Percentiles rank a stretch among this genome's conserved stretches.
phyloP scores from a whole-genome alignment of 1,140 invertebrate species.

The Tetragnatha versicolor region DNA sequence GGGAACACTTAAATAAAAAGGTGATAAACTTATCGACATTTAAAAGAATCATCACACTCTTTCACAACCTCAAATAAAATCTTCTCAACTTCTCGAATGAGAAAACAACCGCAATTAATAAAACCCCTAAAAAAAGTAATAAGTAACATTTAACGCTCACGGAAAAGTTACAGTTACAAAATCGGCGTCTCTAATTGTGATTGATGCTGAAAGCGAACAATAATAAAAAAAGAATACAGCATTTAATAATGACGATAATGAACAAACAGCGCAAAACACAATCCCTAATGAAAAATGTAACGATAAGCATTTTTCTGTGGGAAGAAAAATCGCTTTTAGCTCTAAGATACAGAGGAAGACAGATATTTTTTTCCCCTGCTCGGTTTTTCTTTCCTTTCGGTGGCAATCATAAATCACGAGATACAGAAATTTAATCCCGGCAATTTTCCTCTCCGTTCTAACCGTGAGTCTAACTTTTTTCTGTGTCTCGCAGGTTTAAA shows the following conservation, averaged over 20 bases:
- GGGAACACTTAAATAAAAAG: too few relatives aligned
- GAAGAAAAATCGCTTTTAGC: neutral
- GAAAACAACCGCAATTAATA: neutral
- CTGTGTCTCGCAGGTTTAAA: too few relatives aligned
- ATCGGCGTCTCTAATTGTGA: slow-evolving; percentile 37
- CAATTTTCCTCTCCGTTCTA: too few relatives aligned
- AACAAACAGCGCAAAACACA: slow-evolving; percentile 38
- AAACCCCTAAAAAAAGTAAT: neutral
- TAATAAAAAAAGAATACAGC: slow-evolving; percentile 15
- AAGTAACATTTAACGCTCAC: slow-evolving; percentile 30
- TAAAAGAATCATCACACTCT: too few relatives aligned
- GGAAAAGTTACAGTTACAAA: slow-evolving; percentile 15
- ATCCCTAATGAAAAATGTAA: slow-evolving; percentile 32
- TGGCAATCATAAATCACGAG: too few relatives aligned
- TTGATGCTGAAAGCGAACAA: neutral
- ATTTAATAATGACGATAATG: slow-evolving; percentile 47
- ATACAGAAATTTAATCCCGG: too few relatives aligned
- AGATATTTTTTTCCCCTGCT: neutral
- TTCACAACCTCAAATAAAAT: too few relatives aligned
- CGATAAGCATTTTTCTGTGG: slow-evolving; percentile 10
- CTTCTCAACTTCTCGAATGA: too few relatives aligned
- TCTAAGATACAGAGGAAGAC: neutral
- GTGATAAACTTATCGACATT: too few relatives aligned
- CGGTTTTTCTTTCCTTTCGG: too few relatives aligned
- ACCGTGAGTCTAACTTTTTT: too few relatives aligned